Base-by-base conservation (phyloP, 2,797 vertebrate species). In the Premnoplex brunnescens region DNA sequence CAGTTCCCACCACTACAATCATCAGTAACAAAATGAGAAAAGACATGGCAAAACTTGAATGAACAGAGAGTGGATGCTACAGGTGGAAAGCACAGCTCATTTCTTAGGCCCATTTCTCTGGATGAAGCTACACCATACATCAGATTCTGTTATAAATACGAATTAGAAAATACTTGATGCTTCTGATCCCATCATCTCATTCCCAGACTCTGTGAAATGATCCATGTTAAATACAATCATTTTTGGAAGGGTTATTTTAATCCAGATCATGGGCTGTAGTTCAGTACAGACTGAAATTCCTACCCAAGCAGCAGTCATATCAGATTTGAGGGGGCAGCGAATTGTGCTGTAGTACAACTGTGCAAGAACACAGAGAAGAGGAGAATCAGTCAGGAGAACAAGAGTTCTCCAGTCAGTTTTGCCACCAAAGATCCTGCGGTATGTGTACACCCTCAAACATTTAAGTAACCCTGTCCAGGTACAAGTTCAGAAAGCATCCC, bases 191-290 rank as follows among this genome's bases (percentile, higher is more conserved):
- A 63, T 71, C 59, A 49, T 32, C 10, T 85, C 37, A 37, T 79
- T 89, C 44, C 55, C 37, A 63, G 67, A 51, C 32, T 55, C 71
- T 46, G 64, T 86, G 63, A 91, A 89, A 59, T 52, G 16, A 85
- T 76, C 66, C 48, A 48, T 76, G 55, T 26, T 79, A 85, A 94
- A 91, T 36, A 76, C 28, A 79, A 27, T 67, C 1, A 67, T 67
- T 89, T 96, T 92, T 94, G 44, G 86, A 91, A 79, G 55, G 34
- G 77, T 91, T 92, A 43, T 91, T 96, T 94, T 87, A 82, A 89
- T 76, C 46, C 41, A 91, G 39, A 85, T 82, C 71, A 82, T 69
- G 56, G 71, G 39, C 28, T 30, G 10, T 52, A 63, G 24, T 48
- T 85, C 59, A 55, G 51, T 68, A 74, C 30, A 54, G 39, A 60